Conservation (phyloP, 1,140 invertebrate genomes). For the Halictus rubicundus region DNA sequence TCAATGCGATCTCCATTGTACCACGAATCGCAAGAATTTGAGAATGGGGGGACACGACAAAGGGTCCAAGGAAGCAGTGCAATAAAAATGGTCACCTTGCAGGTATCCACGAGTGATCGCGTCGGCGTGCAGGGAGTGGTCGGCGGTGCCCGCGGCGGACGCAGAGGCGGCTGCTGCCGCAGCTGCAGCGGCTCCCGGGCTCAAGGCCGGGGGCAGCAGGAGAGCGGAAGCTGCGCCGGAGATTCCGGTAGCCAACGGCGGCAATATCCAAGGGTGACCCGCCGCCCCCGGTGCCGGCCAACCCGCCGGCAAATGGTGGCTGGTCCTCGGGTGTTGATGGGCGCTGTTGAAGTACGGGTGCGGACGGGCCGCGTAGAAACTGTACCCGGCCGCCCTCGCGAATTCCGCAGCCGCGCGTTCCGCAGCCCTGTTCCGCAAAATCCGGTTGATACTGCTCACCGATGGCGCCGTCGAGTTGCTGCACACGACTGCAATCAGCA, state of each 20-base stretch:
- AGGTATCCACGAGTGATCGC: constrained; percentile 82
- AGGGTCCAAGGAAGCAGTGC: no score
- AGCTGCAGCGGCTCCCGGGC: constrained; percentile 73
- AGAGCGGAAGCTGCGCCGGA: constrained; percentile 77
- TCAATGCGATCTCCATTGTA: no score
- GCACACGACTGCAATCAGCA: constrained; percentile 86
- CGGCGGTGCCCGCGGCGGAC: constrained; percentile 77
- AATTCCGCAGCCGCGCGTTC: constrained; percentile 97
- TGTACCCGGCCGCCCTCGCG: constrained; percentile 93
- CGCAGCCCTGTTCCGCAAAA: constrained; percentile 93
- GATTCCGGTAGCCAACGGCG: constrained; percentile 77
- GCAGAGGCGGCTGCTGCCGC: constrained; percentile 79
- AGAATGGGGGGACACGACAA: no score
- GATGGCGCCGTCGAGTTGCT: constrained; percentile 95
- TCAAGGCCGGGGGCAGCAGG: constrained; percentile 79
- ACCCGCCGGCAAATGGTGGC: constrained; percentile 79
- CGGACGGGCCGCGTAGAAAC: constrained; percentile 87
- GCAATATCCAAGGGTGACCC: constrained; percentile 79
- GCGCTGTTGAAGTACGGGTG: constrained; percentile 83
- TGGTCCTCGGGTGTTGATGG: constrained; percentile 68
- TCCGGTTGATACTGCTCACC: constrained; percentile 96
- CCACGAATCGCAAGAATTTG: no score
- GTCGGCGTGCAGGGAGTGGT: constrained; percentile 79
- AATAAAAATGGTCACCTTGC: constrained; percentile 69
- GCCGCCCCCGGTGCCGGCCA: constrained; percentile 74